Evolutionary conservation across 2,888 invertebrate species (phyloP), one percentile per base, ranked within the genome.

Genomic region (Ichneumon xanthorius): DNA sequence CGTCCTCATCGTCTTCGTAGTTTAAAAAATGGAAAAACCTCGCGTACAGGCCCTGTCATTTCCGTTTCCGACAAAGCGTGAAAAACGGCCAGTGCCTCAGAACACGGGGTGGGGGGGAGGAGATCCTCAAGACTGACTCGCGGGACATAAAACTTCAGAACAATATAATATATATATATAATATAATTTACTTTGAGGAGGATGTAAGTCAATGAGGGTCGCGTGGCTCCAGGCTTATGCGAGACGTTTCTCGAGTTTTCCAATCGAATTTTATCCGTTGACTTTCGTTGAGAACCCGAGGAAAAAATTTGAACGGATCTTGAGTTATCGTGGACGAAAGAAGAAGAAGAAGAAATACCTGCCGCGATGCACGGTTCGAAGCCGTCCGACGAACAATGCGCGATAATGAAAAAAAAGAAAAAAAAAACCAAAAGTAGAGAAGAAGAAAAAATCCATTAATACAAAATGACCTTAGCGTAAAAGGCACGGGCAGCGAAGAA

Each of bases 81-180:
- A 26, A 61, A 61, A 61, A 61, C 61, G 61, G 26, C 61, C 9
- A 30, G 22, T 61, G 61, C 75, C 82, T 82, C 79, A 71, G 68
- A 79, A 73, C 63, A 79, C 76, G 79, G 77, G 81, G 33, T 5
- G 1, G 33, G 11, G 40, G 84, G 81, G 79, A 75, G 84, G 87
- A 87, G 87, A 88, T 92, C 91, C 90, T 92, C 91, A 92, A 92
- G 92, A 92, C 92, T 92, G 92, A 92, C 92, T 91, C 90, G 90
- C 90, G 88, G 90, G 88, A 90, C 82, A 85, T 78, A 80, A 84
- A 86, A 87, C 85, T 85, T 80, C 82, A 65, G 67, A 82, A 83
- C 61, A 84, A 67, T 83, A 77, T 78, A 84, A 78, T 84, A 85
- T 70, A 68, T 70, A 68, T 77, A 77, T 67, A 76, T 70, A 82